Evolutionary conservation across 2,113 vertebrate species (phyloP), one percentile per base, ranked within the genome.

Genomic region (Mesocricetus auratus): DNA sequence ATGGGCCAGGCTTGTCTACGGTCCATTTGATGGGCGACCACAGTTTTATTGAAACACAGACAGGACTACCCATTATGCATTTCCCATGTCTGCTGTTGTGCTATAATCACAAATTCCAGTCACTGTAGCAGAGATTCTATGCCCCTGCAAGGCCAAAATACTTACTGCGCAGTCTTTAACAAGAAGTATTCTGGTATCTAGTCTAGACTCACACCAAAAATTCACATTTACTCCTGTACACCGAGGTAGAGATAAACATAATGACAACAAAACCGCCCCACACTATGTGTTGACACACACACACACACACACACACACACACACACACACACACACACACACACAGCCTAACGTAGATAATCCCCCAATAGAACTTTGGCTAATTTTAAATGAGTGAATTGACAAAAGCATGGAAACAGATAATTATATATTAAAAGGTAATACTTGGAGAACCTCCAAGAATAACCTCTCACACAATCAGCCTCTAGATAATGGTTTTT

Each of bases 381-480:
- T 87, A 58, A 83, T 71, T 82, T 78, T 45, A 94, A 92, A 78
- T 36, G 90, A 93, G 13, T 36, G 3, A 53, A 90, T 78, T 85
- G 24, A 82, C 33, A 83, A 90, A 73, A 60, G 21, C 69, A 71
- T 71, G 50, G 9, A 87, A 42, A 50, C 36, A 68, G 42, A 68
- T 58, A 21, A 88, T 39, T 47, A 64, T 2, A 75, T 82, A 68
- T 29, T 60, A 60, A 90, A 77, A 7, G 15, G 13, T 36, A 92
- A 56, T 86, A 86, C 16, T 83, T 42, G 81, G 47, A 24, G 47
- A 16, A 36, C 16, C 56, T 91, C 83, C 42, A 12, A 31, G 75
- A 26, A 56, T 15, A 66, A 36, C 36, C 31, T 45, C 62, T 47
- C 47, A 93, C 26, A 53, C 58, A 91, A 94, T 86, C 0, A 79